Evolutionary conservation across 2,113 vertebrate species (phyloP).

Genomic region (Phalacrocorax pelagicus): DNA sequence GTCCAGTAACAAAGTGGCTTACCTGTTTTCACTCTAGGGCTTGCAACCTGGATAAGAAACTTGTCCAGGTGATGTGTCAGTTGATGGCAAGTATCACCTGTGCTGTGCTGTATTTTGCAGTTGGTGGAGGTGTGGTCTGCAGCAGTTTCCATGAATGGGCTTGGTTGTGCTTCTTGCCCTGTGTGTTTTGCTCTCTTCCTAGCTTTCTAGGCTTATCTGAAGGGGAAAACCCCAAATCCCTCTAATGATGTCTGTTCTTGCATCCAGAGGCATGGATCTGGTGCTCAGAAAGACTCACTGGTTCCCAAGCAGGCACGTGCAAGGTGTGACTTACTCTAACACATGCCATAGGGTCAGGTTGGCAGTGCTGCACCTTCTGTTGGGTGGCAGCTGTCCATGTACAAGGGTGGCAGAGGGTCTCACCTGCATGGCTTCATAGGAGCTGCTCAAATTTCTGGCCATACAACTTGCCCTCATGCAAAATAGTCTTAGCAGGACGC

Average conservation of each 20-base stretch:
- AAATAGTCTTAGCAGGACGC: neutral
- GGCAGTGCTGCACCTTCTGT: neutral
- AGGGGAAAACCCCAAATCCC: neutral
- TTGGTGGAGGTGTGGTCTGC: neutral
- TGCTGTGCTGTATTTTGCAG: neutral
- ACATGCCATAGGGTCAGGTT: accelerated
- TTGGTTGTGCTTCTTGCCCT: neutral
- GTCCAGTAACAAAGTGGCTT: neutral
- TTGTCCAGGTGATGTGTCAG: neutral
- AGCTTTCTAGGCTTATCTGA: neutral
- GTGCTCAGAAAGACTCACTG: accelerated
- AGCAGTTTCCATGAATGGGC: neutral
- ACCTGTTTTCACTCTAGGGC: neutral
- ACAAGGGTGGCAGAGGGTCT: neutral
- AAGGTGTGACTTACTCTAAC: neutral
- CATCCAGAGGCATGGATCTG: neutral
- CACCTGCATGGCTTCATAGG: accelerated
- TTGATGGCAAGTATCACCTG: neutral
- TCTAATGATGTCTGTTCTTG: neutral
- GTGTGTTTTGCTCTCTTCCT: neutral
- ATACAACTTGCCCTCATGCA: neutral
- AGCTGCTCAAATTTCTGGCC: neutral
- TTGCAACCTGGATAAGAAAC: neutral
- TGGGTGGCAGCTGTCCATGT: accelerated
- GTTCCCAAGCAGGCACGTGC: accelerated